Evolutionary conservation across 2,888 invertebrate genomes (phyloP), one percentile per base, ranked within the genome.

Genomic region (Ophioninae sp.): DNA sequence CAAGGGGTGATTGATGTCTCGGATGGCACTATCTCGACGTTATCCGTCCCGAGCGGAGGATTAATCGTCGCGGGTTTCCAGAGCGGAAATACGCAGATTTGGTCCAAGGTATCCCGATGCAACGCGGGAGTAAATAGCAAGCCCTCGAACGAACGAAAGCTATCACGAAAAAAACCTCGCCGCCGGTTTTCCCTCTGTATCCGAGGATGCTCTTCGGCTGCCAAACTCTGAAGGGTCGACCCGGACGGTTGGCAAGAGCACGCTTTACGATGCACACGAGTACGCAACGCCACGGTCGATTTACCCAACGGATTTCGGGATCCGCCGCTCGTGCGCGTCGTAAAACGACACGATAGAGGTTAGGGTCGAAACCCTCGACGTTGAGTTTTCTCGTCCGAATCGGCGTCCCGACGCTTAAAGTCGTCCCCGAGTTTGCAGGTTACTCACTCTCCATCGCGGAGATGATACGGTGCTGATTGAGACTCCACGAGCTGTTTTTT

Each of bases 211-310:
- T 69, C 57, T 78, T 67, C 57, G 64, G 70, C 67, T 72, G 7
- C 61, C 69, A 81, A 70, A 70, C 74, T 83, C 78, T 3, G 30
- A 72, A 79, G 78, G 81, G 79, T 84, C 84, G 81, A 84, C 81
- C 84, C 79, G 76, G 81, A 81, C 79, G 79, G 75, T 75, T 75
- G 50, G 64, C 61, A 39, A 44, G 39, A 7, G 21, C 17, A 13
- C 17, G 5, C 13, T 50, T 13, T 50, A 2, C 44, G 62, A 73
- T 44, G 61, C 23, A 44, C 8, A 39, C 21, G 20, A 59, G 37
- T 64, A 56, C 21, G 37, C 50, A 56, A 44, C 64, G 13, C 8
- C 39, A 62, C 20, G 17, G 64, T 56, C 62, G 64, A 37, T 56
- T 37, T 50, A 69, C 56, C 69, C 62, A 10, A 23, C 37, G 64